phyloP scores from a whole-genome alignment of 2,113 vertebrate genomes.

The Pluvialis apricaria region DNA sequence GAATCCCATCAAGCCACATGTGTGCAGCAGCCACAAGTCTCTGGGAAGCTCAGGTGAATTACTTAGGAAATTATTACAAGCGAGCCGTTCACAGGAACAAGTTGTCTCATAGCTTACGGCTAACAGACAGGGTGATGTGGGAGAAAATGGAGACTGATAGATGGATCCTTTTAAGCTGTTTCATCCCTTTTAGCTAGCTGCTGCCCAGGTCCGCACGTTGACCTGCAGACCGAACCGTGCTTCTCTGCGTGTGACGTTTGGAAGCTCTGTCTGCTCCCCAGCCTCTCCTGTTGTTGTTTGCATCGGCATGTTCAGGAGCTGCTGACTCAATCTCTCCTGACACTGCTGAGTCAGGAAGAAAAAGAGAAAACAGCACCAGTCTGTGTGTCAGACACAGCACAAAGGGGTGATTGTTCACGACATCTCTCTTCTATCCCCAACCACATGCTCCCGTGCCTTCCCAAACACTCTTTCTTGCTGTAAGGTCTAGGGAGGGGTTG shows the following conservation, averaged over 20 bases:
- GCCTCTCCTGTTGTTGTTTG: not conserved
- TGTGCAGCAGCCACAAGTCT: not conserved
- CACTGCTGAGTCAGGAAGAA: conserved; percentile 22
- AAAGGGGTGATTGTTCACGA: not conserved
- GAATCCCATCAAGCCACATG: not conserved
- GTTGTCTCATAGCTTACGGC: not conserved
- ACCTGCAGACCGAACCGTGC: not conserved
- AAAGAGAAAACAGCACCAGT: not conserved
- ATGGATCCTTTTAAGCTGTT: not conserved
- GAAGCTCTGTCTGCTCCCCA: not conserved
- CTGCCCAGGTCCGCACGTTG: not conserved
- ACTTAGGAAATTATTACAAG: not conserved
- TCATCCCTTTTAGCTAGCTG: not conserved
- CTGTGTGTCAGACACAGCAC: not conserved
- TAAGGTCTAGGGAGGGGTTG: not conserved
- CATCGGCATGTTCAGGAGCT: not conserved
- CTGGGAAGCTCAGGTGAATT: not conserved
- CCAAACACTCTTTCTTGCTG: not conserved
- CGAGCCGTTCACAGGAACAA: not conserved
- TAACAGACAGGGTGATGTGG: not conserved
- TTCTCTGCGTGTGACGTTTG: not conserved
- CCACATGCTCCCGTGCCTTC: not conserved
- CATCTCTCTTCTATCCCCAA: not conserved
- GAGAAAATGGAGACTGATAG: not conserved
- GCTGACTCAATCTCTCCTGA: conserved; percentile 30